phyloP scores from a whole-genome alignment of 1,140 invertebrate genomes.

The Bombus polaris region DNA sequence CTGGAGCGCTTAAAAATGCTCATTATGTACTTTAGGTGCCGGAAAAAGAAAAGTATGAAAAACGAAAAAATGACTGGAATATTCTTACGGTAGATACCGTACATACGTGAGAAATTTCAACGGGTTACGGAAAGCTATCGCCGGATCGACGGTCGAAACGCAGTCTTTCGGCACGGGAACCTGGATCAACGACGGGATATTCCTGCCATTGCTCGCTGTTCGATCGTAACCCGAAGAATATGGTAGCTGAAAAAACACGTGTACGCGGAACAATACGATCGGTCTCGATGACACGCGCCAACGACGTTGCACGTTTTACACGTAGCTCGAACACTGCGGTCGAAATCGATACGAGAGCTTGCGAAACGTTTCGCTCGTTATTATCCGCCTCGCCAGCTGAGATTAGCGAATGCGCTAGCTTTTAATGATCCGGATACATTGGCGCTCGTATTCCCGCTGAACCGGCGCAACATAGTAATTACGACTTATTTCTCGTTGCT shows the following conservation, averaged over 20 bases:
- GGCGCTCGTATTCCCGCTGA: slow-evolving; percentile 13
- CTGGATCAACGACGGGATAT: background rate
- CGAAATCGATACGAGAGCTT: slow-evolving; percentile 55
- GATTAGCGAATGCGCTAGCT: slow-evolving; percentile 61
- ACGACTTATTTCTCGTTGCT: slow-evolving; percentile 4
- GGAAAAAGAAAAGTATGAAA: too few species aligned
- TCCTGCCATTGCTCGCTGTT: background rate
- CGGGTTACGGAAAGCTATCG: background rate
- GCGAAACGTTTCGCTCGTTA: slow-evolving; percentile 61
- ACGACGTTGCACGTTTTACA: background rate
- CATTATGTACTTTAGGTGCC: fast-evolving
- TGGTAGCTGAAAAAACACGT: background rate
- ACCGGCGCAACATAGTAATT: slow-evolving; percentile 53
- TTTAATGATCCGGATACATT: slow-evolving; percentile 58
- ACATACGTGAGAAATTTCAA: background rate
- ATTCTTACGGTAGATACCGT: too few species aligned
- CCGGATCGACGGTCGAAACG: background rate
- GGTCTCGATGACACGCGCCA: slow-evolving; percentile 19
- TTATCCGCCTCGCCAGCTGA: slow-evolving; percentile 35
- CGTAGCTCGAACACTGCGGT: background rate
- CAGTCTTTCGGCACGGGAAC: background rate
- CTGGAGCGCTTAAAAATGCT: too few species aligned
- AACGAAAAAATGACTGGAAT: too few species aligned
- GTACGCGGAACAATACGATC: background rate
- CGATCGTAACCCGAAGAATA: slow-evolving; percentile 3